These are phyloP conservation scores for Arion vulgaris DNA, from an alignment of 1,140 invertebrate species.

Conservation along the genomic window DNA sequence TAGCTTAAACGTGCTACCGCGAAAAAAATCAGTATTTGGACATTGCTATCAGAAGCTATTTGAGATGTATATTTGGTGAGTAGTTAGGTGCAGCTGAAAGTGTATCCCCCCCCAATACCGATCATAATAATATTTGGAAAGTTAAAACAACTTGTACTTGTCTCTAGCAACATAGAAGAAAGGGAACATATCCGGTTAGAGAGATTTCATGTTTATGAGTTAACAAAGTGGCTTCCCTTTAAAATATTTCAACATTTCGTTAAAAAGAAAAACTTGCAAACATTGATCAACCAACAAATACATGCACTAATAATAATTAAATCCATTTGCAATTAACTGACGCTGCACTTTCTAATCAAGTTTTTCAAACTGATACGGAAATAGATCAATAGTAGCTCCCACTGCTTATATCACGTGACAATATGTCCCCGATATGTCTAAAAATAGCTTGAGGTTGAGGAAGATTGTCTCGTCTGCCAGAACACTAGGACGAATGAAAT, in stretches of 20 bases:
- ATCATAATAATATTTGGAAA: too few species aligned
- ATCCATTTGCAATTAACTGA: too few species aligned
- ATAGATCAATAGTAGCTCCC: neutral
- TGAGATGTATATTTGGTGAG: too few species aligned
- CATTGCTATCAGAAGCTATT: too few species aligned
- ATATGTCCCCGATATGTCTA: constrained; percentile 13
- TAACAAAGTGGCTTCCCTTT: neutral
- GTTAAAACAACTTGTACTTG: neutral
- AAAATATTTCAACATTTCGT: neutral
- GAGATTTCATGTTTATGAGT: neutral
- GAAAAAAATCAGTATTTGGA: too few species aligned
- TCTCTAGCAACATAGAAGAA: neutral
- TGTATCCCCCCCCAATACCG: too few species aligned
- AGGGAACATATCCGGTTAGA: neutral
- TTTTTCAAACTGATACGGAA: neutral
- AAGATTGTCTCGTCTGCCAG: neutral
- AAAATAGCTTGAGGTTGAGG: constrained; percentile 8
- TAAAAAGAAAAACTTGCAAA: too few species aligned
- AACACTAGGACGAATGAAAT: neutral
- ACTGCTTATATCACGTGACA: constrained; percentile 5
- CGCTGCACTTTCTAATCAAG: too few species aligned
- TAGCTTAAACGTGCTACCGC: too few species aligned
- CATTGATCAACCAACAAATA: too few species aligned
- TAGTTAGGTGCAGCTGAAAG: too few species aligned
- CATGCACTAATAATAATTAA: too few species aligned